Percentiles rank a stretch among this genome's conserved stretches.
These are phyloP conservation scores for Dicycla oo DNA, from an alignment of 2,888 invertebrate species.

Conservation along the genomic window DNA sequence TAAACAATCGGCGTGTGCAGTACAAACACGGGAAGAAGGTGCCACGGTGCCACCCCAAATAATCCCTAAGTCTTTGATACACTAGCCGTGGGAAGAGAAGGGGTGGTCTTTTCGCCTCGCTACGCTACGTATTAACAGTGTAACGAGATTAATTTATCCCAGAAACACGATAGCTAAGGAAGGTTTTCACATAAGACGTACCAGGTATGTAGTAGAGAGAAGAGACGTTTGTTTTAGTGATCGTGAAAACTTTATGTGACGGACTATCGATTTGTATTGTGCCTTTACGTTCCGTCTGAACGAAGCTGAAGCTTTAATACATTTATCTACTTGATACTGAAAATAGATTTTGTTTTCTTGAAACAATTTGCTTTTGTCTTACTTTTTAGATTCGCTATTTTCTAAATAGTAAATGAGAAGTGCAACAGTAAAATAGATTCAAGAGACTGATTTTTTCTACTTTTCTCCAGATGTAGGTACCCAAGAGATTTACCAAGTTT, in stretches of 20 bases:
- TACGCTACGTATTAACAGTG: slow-evolving; percentile 48
- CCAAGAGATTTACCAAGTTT: background rate
- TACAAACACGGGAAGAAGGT: slow-evolving; percentile 31
- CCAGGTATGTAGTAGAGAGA: slow-evolving; percentile 36
- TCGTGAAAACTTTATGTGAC: slow-evolving; percentile 57
- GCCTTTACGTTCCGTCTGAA: slow-evolving; percentile 33
- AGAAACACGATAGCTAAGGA: slow-evolving; percentile 43
- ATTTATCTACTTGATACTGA: slow-evolving; percentile 13
- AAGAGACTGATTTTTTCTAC: too few species aligned
- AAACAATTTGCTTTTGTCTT: slow-evolving; percentile 13
- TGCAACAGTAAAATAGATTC: background rate
- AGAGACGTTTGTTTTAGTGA: slow-evolving; percentile 54
- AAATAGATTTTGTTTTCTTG: slow-evolving; percentile 1
- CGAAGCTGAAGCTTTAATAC: slow-evolving; percentile 31
- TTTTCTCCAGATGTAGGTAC: background rate
- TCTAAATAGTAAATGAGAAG: background rate
- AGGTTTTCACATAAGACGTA: slow-evolving; percentile 46
- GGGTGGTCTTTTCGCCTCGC: slow-evolving; percentile 48
- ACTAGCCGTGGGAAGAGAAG: slow-evolving; percentile 34
- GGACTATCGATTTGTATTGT: slow-evolving; percentile 56
- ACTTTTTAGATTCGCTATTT: background rate
- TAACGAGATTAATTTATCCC: slow-evolving; percentile 56
- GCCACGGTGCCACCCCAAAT: slow-evolving; percentile 41
- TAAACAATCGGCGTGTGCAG: slow-evolving; percentile 26
- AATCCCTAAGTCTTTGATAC: slow-evolving; percentile 53